Evolutionary conservation across 1,140 invertebrate genomes (phyloP).

Genomic region (Caenorhabditis latens): DNA sequence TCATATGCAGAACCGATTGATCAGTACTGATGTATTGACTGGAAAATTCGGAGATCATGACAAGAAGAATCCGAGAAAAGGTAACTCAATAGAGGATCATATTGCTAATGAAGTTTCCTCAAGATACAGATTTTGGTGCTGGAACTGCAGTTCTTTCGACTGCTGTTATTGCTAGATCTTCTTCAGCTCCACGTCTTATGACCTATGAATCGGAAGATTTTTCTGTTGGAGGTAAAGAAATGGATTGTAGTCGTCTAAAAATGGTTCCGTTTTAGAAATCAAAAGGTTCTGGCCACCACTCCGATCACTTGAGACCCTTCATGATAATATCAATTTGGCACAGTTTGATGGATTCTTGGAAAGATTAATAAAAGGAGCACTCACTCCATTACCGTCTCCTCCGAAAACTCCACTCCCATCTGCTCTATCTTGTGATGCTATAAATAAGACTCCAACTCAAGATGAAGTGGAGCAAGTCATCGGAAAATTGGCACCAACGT

Average conservation of each 20-base stretch:
- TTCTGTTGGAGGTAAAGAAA: slow-evolving; percentile 65
- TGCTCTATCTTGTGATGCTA: slow-evolving; percentile 32
- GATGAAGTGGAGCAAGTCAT: slow-evolving; percentile 38
- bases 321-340: slow-evolving; percentile 72
- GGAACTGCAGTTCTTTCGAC: slow-evolving; percentile 75
- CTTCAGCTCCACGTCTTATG: slow-evolving; percentile 75
- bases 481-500: slow-evolving; percentile 10
- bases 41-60: slow-evolving; percentile 70
- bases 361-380: slow-evolving; percentile 68
- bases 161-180: slow-evolving; percentile 75
- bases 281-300: slow-evolving; percentile 77
- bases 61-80: slow-evolving; percentile 29
- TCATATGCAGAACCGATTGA: slow-evolving; percentile 74
- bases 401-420: slow-evolving; percentile 60
- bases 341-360: slow-evolving; percentile 74
- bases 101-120: neutral
- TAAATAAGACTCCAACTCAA: slow-evolving; percentile 36
- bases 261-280: slow-evolving; percentile 68
- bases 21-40: slow-evolving; percentile 75
- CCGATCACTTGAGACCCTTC: slow-evolving; percentile 75
- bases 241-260: neutral
- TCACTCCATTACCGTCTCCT: slow-evolving; percentile 75
- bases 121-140: slow-evolving; percentile 47
- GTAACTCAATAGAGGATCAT: neutral
- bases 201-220: slow-evolving; percentile 76